phyloP scores from a whole-genome alignment of 2,113 vertebrate species.

The Myiagra hebetior region DNA sequence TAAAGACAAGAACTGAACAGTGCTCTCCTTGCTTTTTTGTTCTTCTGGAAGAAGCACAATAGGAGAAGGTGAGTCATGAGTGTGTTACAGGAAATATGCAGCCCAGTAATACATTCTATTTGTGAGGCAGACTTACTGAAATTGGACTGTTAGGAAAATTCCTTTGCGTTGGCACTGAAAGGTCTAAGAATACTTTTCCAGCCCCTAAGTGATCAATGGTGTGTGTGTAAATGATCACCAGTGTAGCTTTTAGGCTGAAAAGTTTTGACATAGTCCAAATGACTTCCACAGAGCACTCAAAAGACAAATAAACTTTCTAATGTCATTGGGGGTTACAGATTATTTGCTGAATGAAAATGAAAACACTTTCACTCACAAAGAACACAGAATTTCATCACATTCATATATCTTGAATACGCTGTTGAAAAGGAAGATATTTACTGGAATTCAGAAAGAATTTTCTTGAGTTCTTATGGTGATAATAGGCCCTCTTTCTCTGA shows the following conservation, averaged over 20 bases:
- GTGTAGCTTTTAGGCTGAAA: not conserved
- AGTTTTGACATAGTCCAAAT: not conserved
- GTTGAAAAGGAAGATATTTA: constrained; percentile 18
- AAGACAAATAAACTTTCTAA: not conserved
- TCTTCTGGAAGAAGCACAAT: not conserved
- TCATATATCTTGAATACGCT: not conserved
- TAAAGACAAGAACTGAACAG: not conserved
- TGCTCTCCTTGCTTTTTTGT: not conserved
- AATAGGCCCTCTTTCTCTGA: not conserved
- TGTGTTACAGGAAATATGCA: not conserved
- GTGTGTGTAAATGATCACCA: not conserved
- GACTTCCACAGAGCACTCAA: not conserved
- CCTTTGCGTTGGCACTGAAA: not conserved
- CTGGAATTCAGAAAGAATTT: constrained; percentile 17
- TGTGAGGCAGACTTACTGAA: not conserved
- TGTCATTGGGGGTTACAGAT: not conserved
- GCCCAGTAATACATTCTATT: not conserved
- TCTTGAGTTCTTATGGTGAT: not conserved
- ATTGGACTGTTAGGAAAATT: not conserved
- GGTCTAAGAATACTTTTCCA: not conserved
- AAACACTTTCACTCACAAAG: not conserved
- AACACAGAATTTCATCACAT: constrained; percentile 17
- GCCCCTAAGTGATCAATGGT: not conserved
- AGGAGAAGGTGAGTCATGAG: not conserved
- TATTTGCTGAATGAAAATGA: constrained; percentile 16